Percentiles rank a stretch among this genome's conserved stretches.
Evolutionary conservation across 2,797 vertebrate genomes (phyloP).

Genomic region (Eulemur coronatus): DNA sequence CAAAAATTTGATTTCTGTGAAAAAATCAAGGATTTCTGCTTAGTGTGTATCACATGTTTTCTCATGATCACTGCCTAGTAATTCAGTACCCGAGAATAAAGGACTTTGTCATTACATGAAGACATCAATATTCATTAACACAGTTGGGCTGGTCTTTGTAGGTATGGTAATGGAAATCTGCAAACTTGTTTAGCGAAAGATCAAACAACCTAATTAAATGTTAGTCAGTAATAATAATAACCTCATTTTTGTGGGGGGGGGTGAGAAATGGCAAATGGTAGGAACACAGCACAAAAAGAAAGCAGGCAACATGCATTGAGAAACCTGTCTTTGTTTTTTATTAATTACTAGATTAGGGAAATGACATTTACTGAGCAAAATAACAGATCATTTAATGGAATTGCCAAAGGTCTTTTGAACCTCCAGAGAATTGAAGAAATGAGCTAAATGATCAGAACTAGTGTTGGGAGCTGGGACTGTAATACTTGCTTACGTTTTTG

Average conservation of each 20-base stretch:
- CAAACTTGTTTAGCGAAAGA: slow-evolving; percentile 78
- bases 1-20: slow-evolving; percentile 37
- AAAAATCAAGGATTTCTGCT: slow-evolving; percentile 49
- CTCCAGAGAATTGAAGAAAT: slow-evolving; percentile 71
- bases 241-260: slow-evolving; percentile 9
- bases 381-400: slow-evolving; percentile 71
- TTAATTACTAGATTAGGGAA: slow-evolving; percentile 82
- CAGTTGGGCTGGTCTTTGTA: slow-evolving; percentile 71
- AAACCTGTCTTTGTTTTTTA: slow-evolving; percentile 75
- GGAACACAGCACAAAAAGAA: slow-evolving; percentile 62
- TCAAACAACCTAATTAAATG: slow-evolving; percentile 82
- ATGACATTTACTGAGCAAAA: slow-evolving; percentile 78
- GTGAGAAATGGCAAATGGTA: slow-evolving; percentile 46
- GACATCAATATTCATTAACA: slow-evolving; percentile 74
- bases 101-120: slow-evolving; percentile 66
- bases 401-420: slow-evolving; percentile 67
- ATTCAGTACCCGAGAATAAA: slow-evolving; percentile 72
- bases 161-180: slow-evolving; percentile 77
- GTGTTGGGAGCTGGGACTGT: not conserved
- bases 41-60: slow-evolving; percentile 49
- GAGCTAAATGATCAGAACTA: slow-evolving; percentile 61
- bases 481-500: slow-evolving; percentile 54
- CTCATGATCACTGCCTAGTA: slow-evolving; percentile 72
- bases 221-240: slow-evolving; percentile 76
- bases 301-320: slow-evolving; percentile 61